Evolutionary conservation across 2,113 vertebrate species (phyloP), one percentile per base, ranked within the genome.

Genomic region (Pelobates fuscus): DNA sequence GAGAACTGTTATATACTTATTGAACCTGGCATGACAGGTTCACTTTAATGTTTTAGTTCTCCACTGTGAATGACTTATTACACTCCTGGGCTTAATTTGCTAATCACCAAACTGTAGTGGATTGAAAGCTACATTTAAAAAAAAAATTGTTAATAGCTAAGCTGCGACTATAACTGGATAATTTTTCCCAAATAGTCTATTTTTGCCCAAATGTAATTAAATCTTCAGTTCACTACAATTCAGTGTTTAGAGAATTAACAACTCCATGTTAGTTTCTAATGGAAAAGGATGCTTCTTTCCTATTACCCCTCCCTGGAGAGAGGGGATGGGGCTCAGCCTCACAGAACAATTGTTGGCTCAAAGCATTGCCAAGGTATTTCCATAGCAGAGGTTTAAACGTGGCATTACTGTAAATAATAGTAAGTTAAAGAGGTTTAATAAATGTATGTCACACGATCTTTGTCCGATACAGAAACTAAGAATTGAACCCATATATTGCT

Each of bases 1-100:
- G n/a, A n/a, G n/a, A n/a, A n/a, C n/a, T n/a, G n/a, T n/a, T n/a
- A n/a, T n/a, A n/a, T n/a, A n/a, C n/a, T n/a, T n/a, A n/a, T n/a
- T n/a, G n/a, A n/a, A n/a, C n/a, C n/a, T n/a, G n/a, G n/a, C n/a
- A n/a, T n/a, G n/a, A n/a, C n/a, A n/a, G n/a, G n/a, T n/a, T n/a
- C n/a, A n/a, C n/a, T n/a, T 37, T 37, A 37, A 37, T 10, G 32
- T 37, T 37, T 37, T 10, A 37, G 32, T 37, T 84, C 78, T 82
- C 79, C 83, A 83, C 83, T 86, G 80, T 86, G 85, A 87, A 86
- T 84, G 82, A 80, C 77, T 81, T 85, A 82, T 79, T 84, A 82
- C 80, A 83, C 82, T 86, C 77, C 82, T 5, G 80, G 8, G n/a
- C n/a, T n/a, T n/a, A n/a, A n/a, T n/a, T n/a, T n/a, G n/a, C n/a